Percentiles rank a stretch among this genome's conserved stretches.
Conservation (phyloP, 1,140 invertebrate genomes). For the Aphelenchoides fujianensis region DNA sequence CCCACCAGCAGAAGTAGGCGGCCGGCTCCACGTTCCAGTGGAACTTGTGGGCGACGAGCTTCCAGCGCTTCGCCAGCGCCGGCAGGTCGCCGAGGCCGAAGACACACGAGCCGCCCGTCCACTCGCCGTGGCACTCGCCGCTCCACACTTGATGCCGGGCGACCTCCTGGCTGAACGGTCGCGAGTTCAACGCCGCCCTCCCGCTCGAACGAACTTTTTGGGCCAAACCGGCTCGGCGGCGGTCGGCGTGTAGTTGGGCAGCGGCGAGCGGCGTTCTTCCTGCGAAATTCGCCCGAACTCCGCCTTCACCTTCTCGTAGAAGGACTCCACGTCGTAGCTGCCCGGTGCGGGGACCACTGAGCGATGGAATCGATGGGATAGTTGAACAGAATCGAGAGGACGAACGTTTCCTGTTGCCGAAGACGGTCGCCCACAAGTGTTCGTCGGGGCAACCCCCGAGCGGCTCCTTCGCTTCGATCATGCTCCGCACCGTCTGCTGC, state of each 20-base stretch:
- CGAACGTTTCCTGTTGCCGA: slow-evolving; percentile 37
- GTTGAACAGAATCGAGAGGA: too few species aligned
- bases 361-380: neutral
- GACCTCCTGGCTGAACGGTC: too few species aligned
- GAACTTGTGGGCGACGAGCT: slow-evolving; percentile 54
- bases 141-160: slow-evolving; percentile 9
- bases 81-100: slow-evolving; percentile 53
- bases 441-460: slow-evolving; percentile 48
- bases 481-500: slow-evolving; percentile 27
- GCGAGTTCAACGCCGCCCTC: slow-evolving; percentile 42
- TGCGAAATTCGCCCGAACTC: neutral
- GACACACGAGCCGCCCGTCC: slow-evolving; percentile 44
- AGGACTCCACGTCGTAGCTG: slow-evolving; percentile 31
- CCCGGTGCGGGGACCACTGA: slow-evolving; percentile 46
- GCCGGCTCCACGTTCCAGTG: slow-evolving; percentile 53
- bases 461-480: slow-evolving; percentile 19
- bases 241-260: neutral
- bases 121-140: neutral
- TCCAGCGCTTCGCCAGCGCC: slow-evolving; percentile 38
- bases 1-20: slow-evolving; percentile 44
- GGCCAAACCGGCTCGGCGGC: neutral
- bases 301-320: slow-evolving; percentile 27
- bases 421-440: slow-evolving; percentile 46
- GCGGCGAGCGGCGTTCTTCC: neutral
- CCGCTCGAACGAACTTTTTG: slow-evolving; percentile 30